These are phyloP conservation scores for Botrylloides violaceus DNA, from an alignment of 23 tunicate genomes.

Conservation along the genomic window DNA sequence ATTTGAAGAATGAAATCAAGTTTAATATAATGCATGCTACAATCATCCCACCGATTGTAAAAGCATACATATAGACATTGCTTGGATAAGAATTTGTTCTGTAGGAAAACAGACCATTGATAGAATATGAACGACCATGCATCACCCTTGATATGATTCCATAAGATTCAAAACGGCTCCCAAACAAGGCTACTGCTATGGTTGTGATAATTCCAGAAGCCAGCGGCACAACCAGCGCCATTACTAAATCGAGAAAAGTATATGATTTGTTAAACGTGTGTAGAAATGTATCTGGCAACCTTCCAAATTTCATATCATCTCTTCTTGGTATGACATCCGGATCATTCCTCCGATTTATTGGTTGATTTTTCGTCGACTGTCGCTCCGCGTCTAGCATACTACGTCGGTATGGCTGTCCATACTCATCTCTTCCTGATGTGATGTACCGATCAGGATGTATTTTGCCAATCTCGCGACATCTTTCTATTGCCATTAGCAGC, in stretches of 20 bases:
- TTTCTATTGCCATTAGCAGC: slow-evolving; percentile 17
- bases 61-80: background rate
- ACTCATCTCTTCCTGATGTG: background rate
- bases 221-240: slow-evolving; percentile 10
- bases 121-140: background rate
- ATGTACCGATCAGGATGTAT: slow-evolving; percentile 5
- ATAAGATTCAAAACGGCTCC: slow-evolving; percentile 8
- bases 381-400: background rate
- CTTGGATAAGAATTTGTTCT: background rate
- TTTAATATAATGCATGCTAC: background rate
- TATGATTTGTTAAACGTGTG: slow-evolving; percentile 5
- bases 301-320: slow-evolving; percentile 2
- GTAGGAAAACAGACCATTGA: slow-evolving; percentile 13
- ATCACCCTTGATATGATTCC: background rate
- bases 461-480: background rate
- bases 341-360: background rate
- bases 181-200: slow-evolving; percentile 13
- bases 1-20: background rate
- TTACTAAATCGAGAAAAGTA: slow-evolving; percentile 14
- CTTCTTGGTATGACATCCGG: background rate
- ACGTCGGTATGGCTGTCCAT: background rate
- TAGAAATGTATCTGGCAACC: background rate
- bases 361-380: background rate
- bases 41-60: slow-evolving; percentile 9
- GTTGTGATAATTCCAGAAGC: slow-evolving; percentile 6